Evolutionary conservation across 2,888 invertebrate genomes (phyloP), one percentile per base, ranked within the genome.

Genomic region (Drosophila lutescens): DNA sequence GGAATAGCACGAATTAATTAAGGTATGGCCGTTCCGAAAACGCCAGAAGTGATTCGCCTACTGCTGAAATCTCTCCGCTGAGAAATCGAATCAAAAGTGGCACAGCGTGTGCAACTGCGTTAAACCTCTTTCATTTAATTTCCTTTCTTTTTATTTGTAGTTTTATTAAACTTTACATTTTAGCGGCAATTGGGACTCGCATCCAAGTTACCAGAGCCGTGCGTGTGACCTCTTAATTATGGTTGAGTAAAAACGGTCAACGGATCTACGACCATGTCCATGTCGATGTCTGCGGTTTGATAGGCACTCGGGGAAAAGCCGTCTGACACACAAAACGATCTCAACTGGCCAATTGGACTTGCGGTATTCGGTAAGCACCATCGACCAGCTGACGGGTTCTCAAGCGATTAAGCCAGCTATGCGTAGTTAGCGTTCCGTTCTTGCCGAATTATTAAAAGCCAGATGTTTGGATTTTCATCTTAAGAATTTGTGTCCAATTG

Each of bases 31-130:
- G 6, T 10, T 73, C 49, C 71, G 68, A 65, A 66, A 44, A 36
- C 66, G 38, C 36, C 51, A 34, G 47, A 62, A 66, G 72, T 72
- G 69, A 62, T 62, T 55, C 57, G 57, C n/a, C 58, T 56, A 20
- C 9, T 57, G 38, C 58, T 38, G 57, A 58, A 57, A 40, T 61
- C 68, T 65, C 77, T 61, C 55, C 43, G 26, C 70, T 71, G 56
- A 51, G 77, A 84, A 88, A 84, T 88, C 77, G 86, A 79, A 86
- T 84, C 75, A 74, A 74, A 88, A 82, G 76, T 88, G 87, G 86
- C 88, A 82, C 89, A 85, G 49, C 69, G 56, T 63, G 67, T 76
- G 62, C 67, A 58, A 36, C 58, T 58, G 58, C 58, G 57, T 23
- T 43, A 40, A 40, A 54, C 23, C 36, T 71, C 43, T 51, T 60